These are phyloP conservation scores for Conus canariensis DNA, from an alignment of 2,888 invertebrate species.

Conservation along the genomic window DNA sequence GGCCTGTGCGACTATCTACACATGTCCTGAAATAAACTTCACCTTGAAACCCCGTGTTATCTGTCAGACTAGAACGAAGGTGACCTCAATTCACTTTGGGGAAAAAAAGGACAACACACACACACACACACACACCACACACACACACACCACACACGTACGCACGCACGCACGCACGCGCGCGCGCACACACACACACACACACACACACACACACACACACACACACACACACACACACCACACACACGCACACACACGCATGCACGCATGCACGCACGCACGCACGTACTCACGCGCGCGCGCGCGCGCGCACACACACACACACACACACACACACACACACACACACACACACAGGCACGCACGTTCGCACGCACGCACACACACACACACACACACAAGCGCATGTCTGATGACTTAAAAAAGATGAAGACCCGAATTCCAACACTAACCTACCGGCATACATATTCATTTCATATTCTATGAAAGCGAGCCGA, in stretches of 20 bases:
- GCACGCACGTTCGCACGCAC: neutral
- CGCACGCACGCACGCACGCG: neutral
- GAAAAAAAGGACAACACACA: no score
- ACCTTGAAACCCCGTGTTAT: no score
- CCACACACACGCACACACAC: neutral
- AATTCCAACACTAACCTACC: neutral
- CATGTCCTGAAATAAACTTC: no score
- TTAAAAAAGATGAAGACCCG: neutral
- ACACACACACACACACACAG: neutral
- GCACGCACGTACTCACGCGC: neutral
- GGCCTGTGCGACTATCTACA: no score
- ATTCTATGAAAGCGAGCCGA: no score
- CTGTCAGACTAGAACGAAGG: no score
- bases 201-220: neutral
- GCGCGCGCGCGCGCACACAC: neutral
- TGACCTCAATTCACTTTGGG: no score
- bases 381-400: slow-evolving; percentile 2
- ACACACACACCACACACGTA: neutral
- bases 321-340: neutral
- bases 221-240: slow-evolving; percentile 20
- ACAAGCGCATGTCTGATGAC: neutral
- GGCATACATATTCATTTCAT: no score
- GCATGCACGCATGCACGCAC: neutral
- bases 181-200: neutral
- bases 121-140: neutral